Base-by-base conservation (phyloP, 2,888 invertebrate genomes). In the Rhagophthalmus giganteus region DNA sequence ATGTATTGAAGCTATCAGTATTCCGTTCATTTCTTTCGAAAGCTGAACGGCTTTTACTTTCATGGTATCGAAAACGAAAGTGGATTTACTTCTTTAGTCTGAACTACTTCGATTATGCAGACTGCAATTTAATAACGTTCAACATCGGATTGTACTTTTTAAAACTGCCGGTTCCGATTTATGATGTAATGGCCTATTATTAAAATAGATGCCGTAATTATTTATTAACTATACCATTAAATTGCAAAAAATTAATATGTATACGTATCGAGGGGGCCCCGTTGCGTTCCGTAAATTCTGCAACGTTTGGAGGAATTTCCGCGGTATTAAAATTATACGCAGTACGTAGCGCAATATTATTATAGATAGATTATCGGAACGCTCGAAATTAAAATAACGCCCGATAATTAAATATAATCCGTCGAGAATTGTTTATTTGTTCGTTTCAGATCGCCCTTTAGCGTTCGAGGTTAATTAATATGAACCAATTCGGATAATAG, bases 41-140 rank as follows among this genome's bases (percentile, higher is more conserved):
- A 20, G 20, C 20, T 20, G 20, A 20, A 20, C 7, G 7, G 20
- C 20, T 50, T 31, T 51, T 45, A 51, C 51, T 51, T 51, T 45
- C 51, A 37, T 46, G 39, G 55, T 59, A 57, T 54, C 57, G 60
- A 64, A 61, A 64, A 56, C 61, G 63, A 64, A 64, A 64, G 63
- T 62, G 61, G 62, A 20, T 7, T 20, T 20, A 20, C 20, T 20
- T 20, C 20, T 20, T 20, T 20, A 20, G 7, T 7, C 20, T 20
- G 20, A 20, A 20, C 7, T 20, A 20, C 20, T 20, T 20, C 7
- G 7, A 20, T 5, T 20, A 20, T 20, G 20, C 3, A 7, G 7
- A 20, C 20, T 20, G 7, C 20, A 20, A 5, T 20, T 20, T 5
- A 20, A 5, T 3, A 20, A 20, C 20, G 7, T n/a, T n/a, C n/a